Percentiles rank a stretch among this genome's conserved stretches.
Evolutionary conservation across 2,113 vertebrate species (phyloP).

Genomic region (Antennarius striatus): DNA sequence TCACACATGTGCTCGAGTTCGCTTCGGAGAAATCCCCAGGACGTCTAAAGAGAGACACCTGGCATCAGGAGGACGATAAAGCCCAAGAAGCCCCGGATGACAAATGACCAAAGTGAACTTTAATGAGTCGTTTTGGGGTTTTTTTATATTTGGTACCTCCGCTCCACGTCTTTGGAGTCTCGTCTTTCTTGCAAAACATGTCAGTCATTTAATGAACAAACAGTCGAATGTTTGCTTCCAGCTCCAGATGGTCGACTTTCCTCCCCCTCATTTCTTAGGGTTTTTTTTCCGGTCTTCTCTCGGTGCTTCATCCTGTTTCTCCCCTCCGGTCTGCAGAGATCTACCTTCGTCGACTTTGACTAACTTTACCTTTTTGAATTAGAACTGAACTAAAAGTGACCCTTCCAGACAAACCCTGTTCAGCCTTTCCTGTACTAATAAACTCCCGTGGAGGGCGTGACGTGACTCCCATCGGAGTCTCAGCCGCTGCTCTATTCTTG

Average conservation of each 20-base stretch:
- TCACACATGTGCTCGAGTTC: slow-evolving; percentile 16
- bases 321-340: slow-evolving; percentile 25
- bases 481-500: slow-evolving; percentile 10
- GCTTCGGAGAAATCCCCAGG: slow-evolving; percentile 7
- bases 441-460: slow-evolving; percentile 2
- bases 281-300: slow-evolving; percentile 28
- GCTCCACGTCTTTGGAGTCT: slow-evolving; percentile 1
- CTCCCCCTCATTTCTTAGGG: slow-evolving; percentile 35
- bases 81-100: background rate
- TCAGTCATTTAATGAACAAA: slow-evolving; percentile 60
- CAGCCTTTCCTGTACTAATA: slow-evolving; percentile 46
- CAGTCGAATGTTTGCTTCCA: slow-evolving; percentile 72
- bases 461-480: slow-evolving; percentile 15
- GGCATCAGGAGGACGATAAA: slow-evolving; percentile 20
- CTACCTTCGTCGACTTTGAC: slow-evolving; percentile 66
- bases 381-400: slow-evolving; percentile 50
- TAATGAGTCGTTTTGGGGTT: background rate
- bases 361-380: slow-evolving; percentile 39
- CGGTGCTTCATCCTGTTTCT: slow-evolving; percentile 50
- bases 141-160: slow-evolving; percentile 5
- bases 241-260: slow-evolving; percentile 69
- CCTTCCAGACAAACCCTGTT: slow-evolving; percentile 61
- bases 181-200: slow-evolving; percentile 30
- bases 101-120: slow-evolving; percentile 11
- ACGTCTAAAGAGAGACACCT: slow-evolving; percentile 3